These are phyloP conservation scores for Diachrysia chrysitis DNA, from an alignment of 2,888 invertebrate genomes.

Conservation along the genomic window DNA sequence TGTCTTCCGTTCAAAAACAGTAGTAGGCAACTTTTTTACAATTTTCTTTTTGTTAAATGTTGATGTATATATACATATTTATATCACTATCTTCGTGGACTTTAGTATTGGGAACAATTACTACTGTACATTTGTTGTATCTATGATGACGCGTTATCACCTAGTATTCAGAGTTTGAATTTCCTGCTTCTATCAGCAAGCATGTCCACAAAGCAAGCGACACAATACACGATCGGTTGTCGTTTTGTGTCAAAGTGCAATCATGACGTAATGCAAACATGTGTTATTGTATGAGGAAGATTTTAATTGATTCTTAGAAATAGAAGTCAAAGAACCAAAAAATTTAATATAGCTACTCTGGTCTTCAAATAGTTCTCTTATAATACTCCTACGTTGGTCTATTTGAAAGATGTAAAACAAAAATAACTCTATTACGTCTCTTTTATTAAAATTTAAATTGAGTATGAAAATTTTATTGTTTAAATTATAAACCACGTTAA, in stretches of 20 bases:
- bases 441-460: not conserved
- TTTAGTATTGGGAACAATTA: not conserved
- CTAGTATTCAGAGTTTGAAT: not conserved
- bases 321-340: too few relatives aligned
- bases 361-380: too few relatives aligned
- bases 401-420: not conserved
- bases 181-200: conserved; percentile 1
- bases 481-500: not conserved
- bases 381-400: too few relatives aligned
- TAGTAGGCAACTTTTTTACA: not conserved
- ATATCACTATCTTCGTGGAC: not conserved
- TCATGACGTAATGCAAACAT: not conserved
- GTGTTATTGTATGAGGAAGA: not conserved
- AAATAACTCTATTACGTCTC: not conserved
- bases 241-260: not conserved
- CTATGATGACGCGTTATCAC: conserved; percentile 4
- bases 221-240: not conserved
- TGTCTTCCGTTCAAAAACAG: not conserved
- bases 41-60: not conserved
- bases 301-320: not conserved
- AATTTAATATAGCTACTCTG: too few relatives aligned
- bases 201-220: not conserved
- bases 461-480: conserved; percentile 1
- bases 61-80: not conserved
- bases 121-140: not conserved